Base-by-base conservation (phyloP, 1,140 invertebrate genomes). In the Magallana ariakensis region DNA sequence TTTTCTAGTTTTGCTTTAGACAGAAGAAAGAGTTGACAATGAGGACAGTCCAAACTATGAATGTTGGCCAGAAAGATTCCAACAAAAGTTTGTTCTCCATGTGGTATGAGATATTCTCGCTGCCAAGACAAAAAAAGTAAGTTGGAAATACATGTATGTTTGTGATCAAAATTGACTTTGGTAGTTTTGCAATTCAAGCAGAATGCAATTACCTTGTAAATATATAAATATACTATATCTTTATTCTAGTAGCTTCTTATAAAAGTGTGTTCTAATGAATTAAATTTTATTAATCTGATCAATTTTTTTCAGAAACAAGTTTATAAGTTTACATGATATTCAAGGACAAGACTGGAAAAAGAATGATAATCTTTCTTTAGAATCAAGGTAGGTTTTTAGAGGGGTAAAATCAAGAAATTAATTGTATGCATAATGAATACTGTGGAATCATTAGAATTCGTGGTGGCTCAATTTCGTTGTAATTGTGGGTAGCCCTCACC, bases 51-150 rank as follows among this genome's bases (percentile, higher is more conserved):
- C 95, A 96, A 19, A 96, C 96, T 88, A 94, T 96, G 22, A 96
- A 96, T 91, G 95, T 98, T 15, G 98, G 97, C 0, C 96, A 97
- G 83, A 99, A 99, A 94, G 98, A 99, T 93, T 96, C 96, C 57
- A 96, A 97, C 66, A 97, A 97, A 93, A 97, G 96, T 53, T 95
- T 99, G 26, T 98, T 99, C 94, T 96, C 97, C 92, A 96, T 97
- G 0, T 98, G 98, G 97, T 96, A 96, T 92, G 96, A 97, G 46
- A 96, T 99, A 46, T 98, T 99, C 92, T 96, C 97, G 46, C 90
- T 94, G 83, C 94, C 94, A n/a, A 91, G 91, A 85, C 89, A 90
- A 11, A 94, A 93, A 90, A 93, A 91, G 94, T 94, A 87, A 87
- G 88, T 22, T 22, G 22, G 15, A 22, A 33, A n/a, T 75, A n/a